Evolutionary conservation across 1,140 invertebrate species (phyloP).

Genomic region (Atopsyche davidsoni): DNA sequence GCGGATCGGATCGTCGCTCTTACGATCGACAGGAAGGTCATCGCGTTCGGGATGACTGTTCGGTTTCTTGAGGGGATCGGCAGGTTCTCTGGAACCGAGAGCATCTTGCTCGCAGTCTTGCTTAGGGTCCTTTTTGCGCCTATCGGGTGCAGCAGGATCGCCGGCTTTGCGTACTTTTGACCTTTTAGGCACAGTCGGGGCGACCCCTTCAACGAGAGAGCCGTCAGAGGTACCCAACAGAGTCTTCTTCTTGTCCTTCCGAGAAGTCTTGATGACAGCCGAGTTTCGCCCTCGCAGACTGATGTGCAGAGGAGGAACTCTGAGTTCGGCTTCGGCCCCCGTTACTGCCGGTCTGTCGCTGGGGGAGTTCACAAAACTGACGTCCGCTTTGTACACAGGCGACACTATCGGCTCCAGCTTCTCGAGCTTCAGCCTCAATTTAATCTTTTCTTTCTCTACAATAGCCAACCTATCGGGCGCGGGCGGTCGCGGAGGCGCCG

Average conservation of each 20-base stretch:
- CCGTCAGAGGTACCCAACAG: slow-evolving; percentile 16
- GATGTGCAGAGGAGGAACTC: slow-evolving; percentile 85
- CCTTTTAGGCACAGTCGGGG: slow-evolving; percentile 39
- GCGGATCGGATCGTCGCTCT: slow-evolving; percentile 33
- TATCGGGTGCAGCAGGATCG: slow-evolving; percentile 36
- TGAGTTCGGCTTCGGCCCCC: slow-evolving; percentile 58
- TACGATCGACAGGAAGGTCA: not conserved
- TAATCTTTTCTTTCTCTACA: slow-evolving; percentile 57
- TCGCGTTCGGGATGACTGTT: slow-evolving; percentile 9
- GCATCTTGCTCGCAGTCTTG: slow-evolving; percentile 34
- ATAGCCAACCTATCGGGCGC: slow-evolving; percentile 37
- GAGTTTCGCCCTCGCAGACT: slow-evolving; percentile 78
- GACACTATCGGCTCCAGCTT: slow-evolving; percentile 68
- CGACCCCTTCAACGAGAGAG: not conserved
- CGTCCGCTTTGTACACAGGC: slow-evolving; percentile 73
- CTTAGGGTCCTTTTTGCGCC: slow-evolving; percentile 40
- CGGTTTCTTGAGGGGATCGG: slow-evolving; percentile 3
- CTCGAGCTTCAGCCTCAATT: slow-evolving; percentile 77
- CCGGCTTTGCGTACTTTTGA: slow-evolving; percentile 42
- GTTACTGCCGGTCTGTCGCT: slow-evolving; percentile 33
- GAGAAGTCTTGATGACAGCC: slow-evolving; percentile 78
- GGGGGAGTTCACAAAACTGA: slow-evolving; percentile 54
- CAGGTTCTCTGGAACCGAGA: not conserved
- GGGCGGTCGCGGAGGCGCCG: slow-evolving; percentile 35
- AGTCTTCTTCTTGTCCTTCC: slow-evolving; percentile 65